Percentiles rank a stretch among this genome's conserved stretches.
These are phyloP conservation scores for Plotosus lineatus DNA, from an alignment of 2,113 vertebrate species.

Conservation along the genomic window DNA sequence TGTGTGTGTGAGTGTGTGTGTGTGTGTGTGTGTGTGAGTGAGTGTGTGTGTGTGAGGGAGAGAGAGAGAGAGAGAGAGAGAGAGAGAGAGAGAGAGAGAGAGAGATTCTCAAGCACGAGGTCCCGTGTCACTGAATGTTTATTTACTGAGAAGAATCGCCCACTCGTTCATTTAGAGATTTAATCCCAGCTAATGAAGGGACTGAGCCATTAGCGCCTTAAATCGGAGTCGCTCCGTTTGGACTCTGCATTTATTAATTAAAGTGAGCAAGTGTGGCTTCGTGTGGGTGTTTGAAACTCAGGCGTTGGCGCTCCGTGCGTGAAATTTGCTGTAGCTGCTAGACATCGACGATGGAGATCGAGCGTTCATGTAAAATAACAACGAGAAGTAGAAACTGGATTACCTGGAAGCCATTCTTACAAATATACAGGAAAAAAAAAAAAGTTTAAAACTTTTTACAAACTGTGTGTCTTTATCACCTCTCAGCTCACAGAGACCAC, in stretches of 20 bases:
- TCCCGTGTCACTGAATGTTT: constrained; percentile 45
- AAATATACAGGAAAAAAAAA: not conserved
- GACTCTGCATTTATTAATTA: constrained; percentile 40
- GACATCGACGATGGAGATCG: not conserved
- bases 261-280: constrained; percentile 5
- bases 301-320: constrained; percentile 7
- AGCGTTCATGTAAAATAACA: not conserved
- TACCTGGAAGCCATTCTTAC: not conserved
- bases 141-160: constrained; percentile 48
- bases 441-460: not conserved
- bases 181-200: constrained; percentile 54
- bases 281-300: constrained; percentile 16
- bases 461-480: not conserved
- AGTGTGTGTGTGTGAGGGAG: no score
- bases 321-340: not conserved
- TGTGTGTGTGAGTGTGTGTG: no score
- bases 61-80: no score
- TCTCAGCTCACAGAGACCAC: not conserved
- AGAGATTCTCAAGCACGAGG: constrained; percentile 13
- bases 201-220: constrained; percentile 49
- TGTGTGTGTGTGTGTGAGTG: no score
- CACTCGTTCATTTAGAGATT: constrained; percentile 55
- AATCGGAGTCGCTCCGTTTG: constrained; percentile 38
- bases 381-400: not conserved
- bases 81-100: no score